A percentile compares a stretch with the other conserved stretches of the same genome.
These are phyloP conservation scores for Dryobates pubescens DNA, from an alignment of 2,797 vertebrate species.

Conservation along the genomic window DNA sequence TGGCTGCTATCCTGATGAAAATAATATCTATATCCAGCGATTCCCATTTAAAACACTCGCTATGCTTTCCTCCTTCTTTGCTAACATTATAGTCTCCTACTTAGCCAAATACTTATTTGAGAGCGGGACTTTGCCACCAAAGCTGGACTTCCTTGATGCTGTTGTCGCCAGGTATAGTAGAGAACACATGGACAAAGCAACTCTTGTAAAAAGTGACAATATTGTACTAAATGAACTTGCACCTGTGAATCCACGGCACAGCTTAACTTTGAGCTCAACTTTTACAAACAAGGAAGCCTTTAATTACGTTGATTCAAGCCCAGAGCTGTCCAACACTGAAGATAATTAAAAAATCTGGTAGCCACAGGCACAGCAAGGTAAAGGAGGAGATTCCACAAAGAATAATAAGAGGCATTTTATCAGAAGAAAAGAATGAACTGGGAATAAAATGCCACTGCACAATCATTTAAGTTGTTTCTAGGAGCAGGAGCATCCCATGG, in stretches of 20 bases:
- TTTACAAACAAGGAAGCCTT: conserved; percentile 94
- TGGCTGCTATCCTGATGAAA: conserved; percentile 84
- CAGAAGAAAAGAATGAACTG: conserved; percentile 10
- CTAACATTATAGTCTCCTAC: conserved; percentile 89
- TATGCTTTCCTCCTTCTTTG: conserved; percentile 91
- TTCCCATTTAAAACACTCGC: conserved; percentile 95
- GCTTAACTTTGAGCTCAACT: conserved; percentile 87
- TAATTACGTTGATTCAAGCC: conserved; percentile 89
- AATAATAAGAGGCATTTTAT: conserved; percentile 52
- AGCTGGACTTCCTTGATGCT: conserved; percentile 93
- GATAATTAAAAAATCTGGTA: conserved; percentile 71
- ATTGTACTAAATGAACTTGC: conserved; percentile 93
- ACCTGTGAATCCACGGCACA: conserved; percentile 90
- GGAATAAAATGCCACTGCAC: conserved; percentile 36
- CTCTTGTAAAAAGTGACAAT: conserved; percentile 92
- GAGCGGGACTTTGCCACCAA: conserved; percentile 91
- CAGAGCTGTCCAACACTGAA: conserved; percentile 88
- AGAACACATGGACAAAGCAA: conserved; percentile 97
- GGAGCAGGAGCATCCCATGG: not conserved
- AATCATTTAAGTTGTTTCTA: conserved; percentile 24
- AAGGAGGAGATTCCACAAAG: conserved; percentile 32
- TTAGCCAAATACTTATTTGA: conserved; percentile 96
- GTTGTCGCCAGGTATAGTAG: conserved; percentile 93
- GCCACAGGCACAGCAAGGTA: not conserved
- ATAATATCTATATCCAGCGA: conserved; percentile 85